These are phyloP conservation scores for Pyrrhopygopsis socrates DNA, from an alignment of 2,888 invertebrate species.

Conservation along the genomic window DNA sequence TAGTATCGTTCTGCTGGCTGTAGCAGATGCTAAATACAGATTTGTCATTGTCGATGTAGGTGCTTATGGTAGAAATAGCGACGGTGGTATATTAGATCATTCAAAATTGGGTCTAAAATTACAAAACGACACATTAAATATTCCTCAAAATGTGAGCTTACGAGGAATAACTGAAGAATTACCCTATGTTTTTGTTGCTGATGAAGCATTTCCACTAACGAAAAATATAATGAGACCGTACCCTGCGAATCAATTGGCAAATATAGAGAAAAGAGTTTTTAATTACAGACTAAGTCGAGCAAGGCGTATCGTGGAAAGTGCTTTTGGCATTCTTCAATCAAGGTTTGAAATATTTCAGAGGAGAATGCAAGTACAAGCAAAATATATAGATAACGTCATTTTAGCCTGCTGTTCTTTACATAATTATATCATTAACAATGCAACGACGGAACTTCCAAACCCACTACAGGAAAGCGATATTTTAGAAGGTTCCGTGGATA, in stretches of 20 bases:
- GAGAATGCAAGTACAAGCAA: too few species aligned
- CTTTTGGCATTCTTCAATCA: neutral
- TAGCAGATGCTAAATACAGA: constrained; percentile 52
- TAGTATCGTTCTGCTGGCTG: constrained; percentile 66
- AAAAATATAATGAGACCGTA: neutral
- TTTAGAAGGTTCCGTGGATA: too few species aligned
- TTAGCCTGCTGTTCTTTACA: too few species aligned
- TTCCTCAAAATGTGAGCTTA: neutral
- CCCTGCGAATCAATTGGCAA: neutral
- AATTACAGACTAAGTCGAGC: neutral
- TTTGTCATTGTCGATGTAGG: constrained; percentile 64
- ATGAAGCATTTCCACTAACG: neutral
- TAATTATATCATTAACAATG: too few species aligned
- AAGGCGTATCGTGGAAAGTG: neutral
- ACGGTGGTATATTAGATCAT: constrained; percentile 52
- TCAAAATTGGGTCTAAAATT: constrained; percentile 45
- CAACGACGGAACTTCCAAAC: too few species aligned
- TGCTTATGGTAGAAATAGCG: constrained; percentile 56
- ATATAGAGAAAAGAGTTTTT: neutral
- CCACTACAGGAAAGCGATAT: too few species aligned
- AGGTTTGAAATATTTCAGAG: too few species aligned
- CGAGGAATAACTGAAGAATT: neutral
- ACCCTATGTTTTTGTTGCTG: neutral
- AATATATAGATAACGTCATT: too few species aligned
- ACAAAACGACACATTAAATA: neutral